Evolutionary conservation across 2,113 vertebrate species (phyloP).

Genomic region (Pholis gunnellus): DNA sequence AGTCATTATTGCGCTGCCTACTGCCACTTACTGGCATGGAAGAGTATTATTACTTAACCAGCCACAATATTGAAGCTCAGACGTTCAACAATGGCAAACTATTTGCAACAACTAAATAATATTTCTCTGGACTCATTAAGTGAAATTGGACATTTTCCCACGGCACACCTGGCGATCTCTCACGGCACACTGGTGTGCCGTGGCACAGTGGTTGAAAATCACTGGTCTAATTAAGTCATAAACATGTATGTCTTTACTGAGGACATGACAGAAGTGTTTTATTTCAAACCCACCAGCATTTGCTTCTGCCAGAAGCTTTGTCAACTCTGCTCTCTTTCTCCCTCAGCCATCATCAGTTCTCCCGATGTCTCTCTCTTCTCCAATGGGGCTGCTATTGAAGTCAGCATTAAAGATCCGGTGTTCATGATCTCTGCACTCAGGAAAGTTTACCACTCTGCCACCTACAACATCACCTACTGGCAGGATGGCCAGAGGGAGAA

Average conservation of each 20-base stretch:
- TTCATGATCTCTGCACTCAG: constrained; percentile 35
- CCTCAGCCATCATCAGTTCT: constrained; percentile 73
- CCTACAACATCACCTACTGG: constrained; percentile 80
- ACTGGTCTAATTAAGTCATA: not conserved
- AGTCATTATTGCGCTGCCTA: too few species aligned
- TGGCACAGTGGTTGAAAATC: too few species aligned
- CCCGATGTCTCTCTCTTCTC: constrained; percentile 63
- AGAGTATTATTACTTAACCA: too few species aligned
- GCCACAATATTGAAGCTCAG: too few species aligned
- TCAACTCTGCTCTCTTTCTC: not conserved
- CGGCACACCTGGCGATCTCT: too few species aligned
- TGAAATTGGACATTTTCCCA: too few species aligned
- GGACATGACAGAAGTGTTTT: not conserved
- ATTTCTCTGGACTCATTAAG: too few species aligned
- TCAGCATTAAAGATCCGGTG: constrained; percentile 71
- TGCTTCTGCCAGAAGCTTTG: not conserved
- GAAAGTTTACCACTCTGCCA: not conserved
- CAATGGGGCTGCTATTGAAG: constrained; percentile 49
- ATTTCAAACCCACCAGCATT: not conserved
- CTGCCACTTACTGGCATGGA: too few species aligned
- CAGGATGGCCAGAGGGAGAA: constrained; percentile 47
- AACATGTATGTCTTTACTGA: not conserved
- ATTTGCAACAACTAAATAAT: too few species aligned
- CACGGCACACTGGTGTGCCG: too few species aligned
- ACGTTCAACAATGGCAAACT: too few species aligned